Base-by-base conservation (phyloP, 2,113 vertebrate genomes). In the Hypomesus transpacificus region DNA sequence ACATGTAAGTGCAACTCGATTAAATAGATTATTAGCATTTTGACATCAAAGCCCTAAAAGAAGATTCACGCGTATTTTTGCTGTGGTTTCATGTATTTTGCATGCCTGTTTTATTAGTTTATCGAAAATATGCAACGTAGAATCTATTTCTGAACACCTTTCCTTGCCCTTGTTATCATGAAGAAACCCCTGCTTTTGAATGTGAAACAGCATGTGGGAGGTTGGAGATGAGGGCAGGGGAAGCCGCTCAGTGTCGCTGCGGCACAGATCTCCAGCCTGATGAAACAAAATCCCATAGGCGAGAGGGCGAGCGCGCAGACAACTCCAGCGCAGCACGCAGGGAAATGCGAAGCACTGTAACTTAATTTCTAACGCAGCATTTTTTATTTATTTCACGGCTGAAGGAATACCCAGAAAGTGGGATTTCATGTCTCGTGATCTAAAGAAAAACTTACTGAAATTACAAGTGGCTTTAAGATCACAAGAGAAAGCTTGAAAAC, bases 231-330 rank as follows among this genome's bases (percentile, higher is more conserved):
- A 70, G 80, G 80, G 85, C 90, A 90, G 86, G 88, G 86, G 79
- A 84, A n/a, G 53, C 89, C 84, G 76, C 88, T 81, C 85, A 68
- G 83, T 86, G 82, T 86, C 87, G 82, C 91, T 88, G 86, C 86
- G 85, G 82, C 85, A 9, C 39, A 46, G 39, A 46, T 46, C 39
- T 46, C 39, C 39, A 46, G 39, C 7, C 39, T 46, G 56, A 78
- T 11, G 21, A 53, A 76, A 81, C 74, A 50, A 34, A 16, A 65
- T 46, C 39, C 63, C 39, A 20, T 22, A 21, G 63, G 34, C 18
- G 34, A 21, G n/a, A 51, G 63, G 31, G 39, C 62, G 6, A 28
- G 39, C 39, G 39, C 39, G 39, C 39, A 39, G 26, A 64, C 22
- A 65, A 50, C 63, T 65, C 63, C 34, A 65, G 63, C 39, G 63